Base-by-base conservation (phyloP, 2,797 vertebrate genomes). In the Spinibarbus caldwelli region DNA sequence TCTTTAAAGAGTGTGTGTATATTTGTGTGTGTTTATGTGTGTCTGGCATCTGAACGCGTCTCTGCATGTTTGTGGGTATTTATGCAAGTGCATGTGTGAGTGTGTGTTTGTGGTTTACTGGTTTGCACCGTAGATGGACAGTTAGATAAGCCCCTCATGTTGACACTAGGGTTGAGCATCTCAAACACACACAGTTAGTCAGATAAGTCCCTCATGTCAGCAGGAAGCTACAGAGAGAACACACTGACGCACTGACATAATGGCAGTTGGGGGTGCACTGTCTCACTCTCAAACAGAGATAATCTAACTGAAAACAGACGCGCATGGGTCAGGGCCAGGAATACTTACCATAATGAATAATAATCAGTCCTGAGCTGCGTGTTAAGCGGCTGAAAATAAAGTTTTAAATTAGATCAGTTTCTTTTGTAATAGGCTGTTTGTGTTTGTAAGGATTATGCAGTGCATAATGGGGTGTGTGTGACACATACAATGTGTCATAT, bases 61-160 rank as follows among this genome's bases (percentile, higher is more conserved):
- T 85, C 41, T 62, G 72, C 77, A 67, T 86, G 80, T 78, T 26
- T n/a, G 23, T 70, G 64, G 31, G 54, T 86, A 43, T 80, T 84
- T 87, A 54, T 84, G 77, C 78, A 64, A 73, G n/a, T 80, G 64
- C 73, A 76, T 73, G 66, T 87, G 64, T 72, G 79, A 54, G 57
- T 83, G 76, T 87, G 78, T 83, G 76, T 82, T 87, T 78, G 83
- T 79, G 78, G 76, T 71, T 86, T 83, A 77, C 80, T 88, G 89
- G 78, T 87, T 76, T 82, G 54, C 85, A 87, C 85, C 84, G 87
- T 43, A 89, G 89, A 90, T 90, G 86, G 86, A 78, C 89, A 86
- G 89, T 89, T 90, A 89, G 88, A 89, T 89, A 89, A 89, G 70
- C n/a, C 49, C 26, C 79, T 52, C 66, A 11, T 82, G 84, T 87